Conservation (phyloP, 2,888 invertebrate species). For the Drosophila pseudotalamancana region DNA sequence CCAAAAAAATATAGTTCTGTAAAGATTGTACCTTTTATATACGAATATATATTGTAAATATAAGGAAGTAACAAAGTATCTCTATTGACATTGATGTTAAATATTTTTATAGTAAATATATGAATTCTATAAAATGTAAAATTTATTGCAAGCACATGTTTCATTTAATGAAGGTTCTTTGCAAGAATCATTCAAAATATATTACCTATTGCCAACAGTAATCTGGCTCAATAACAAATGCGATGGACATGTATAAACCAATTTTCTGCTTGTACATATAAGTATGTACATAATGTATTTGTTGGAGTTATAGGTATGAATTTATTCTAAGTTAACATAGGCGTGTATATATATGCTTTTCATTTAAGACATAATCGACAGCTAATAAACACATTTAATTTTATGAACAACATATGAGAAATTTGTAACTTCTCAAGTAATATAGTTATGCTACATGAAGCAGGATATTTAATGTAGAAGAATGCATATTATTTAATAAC, state of each 20-base stretch:
- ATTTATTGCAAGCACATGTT: conserved; percentile 61
- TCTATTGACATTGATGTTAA: conserved; percentile 42
- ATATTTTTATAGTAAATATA: conserved; percentile 48
- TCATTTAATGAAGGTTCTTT: conserved; percentile 46
- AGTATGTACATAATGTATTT: conserved; percentile 15
- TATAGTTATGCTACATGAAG: conserved; percentile 36
- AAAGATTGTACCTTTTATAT: conserved; percentile 43
- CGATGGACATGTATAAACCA: conserved; percentile 43
- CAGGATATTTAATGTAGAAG: conserved; percentile 13
- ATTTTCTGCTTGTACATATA: conserved; percentile 28
- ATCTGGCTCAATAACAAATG: conserved; percentile 49
- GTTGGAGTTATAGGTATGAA: conserved; percentile 11
- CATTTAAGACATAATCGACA: conserved; percentile 34
- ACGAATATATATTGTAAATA: conserved; percentile 57
- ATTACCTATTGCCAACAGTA: conserved; percentile 37
- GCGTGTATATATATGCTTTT: conserved; percentile 19
- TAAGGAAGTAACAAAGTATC: conserved; percentile 58
- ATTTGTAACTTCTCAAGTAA: conserved; percentile 52
- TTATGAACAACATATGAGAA: conserved; percentile 63
- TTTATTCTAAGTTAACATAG: conserved; percentile 41
- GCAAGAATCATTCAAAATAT: conserved; percentile 44
- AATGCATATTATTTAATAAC: conserved; percentile 29
- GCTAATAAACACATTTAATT: conserved; percentile 58
- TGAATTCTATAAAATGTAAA: conserved; percentile 53
- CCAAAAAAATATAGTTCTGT: conserved; percentile 3